Conservation (phyloP, 2,888 invertebrate species). For the Eucriotettix oculatus region DNA sequence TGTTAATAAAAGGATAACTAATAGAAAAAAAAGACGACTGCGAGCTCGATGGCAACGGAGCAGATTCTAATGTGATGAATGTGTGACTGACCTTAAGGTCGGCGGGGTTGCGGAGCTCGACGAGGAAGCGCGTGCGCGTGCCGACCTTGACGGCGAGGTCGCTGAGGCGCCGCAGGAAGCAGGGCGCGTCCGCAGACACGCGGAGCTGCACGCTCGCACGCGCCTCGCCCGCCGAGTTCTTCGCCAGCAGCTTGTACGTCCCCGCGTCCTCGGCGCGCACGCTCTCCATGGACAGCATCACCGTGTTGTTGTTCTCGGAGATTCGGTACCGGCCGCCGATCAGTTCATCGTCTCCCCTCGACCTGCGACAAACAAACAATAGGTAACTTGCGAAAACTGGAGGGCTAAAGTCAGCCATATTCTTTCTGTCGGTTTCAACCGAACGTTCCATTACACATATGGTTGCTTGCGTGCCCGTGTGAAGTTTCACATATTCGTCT, state of each 20-base stretch:
- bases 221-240: conserved; percentile 40
- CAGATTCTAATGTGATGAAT: no score
- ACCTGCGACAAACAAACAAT: conserved; percentile 27
- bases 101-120: conserved; percentile 64
- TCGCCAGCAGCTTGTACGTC: conserved; percentile 47
- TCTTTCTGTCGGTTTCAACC: no score
- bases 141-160: conserved; percentile 84
- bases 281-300: conserved; percentile 33
- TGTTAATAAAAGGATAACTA: no score
- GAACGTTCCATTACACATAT: no score
- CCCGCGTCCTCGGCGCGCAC: conserved; percentile 25
- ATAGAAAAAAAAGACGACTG: no score
- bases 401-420: no score
- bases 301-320: conserved; percentile 19
- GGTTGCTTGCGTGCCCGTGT: no score
- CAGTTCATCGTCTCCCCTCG: conserved; percentile 39
- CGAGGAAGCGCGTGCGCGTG: conserved; percentile 66
- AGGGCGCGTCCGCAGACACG: conserved; percentile 53
- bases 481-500: no score
- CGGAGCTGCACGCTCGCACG: conserved; percentile 36
- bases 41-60: no score
- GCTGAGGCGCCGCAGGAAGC: conserved; percentile 66
- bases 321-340: conserved; percentile 48
- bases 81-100: conserved; percentile 52
- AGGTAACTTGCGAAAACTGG: no score